phyloP scores from a whole-genome alignment of 2,113 vertebrate genomes.

The Mystacornis crossleyi region DNA sequence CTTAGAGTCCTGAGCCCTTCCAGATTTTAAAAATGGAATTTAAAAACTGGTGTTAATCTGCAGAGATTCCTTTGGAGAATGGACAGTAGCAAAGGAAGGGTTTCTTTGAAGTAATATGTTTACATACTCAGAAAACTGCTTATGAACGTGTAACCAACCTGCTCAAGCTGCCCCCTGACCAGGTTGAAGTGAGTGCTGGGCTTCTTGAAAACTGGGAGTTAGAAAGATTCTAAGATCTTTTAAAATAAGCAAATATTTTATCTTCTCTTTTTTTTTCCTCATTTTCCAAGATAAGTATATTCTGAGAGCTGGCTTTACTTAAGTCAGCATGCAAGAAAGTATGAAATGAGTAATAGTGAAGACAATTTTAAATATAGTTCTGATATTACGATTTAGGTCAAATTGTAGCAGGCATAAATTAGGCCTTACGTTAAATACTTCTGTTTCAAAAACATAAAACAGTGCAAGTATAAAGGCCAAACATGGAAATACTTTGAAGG shows the following conservation, averaged over 20 bases:
- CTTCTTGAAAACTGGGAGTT: background rate
- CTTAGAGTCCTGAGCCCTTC: background rate
- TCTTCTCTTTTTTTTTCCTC: no score
- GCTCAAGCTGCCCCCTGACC: background rate
- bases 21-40: background rate
- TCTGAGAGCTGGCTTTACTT: no score
- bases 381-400: background rate
- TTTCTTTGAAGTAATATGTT: background rate
- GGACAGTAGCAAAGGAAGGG: background rate
- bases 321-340: background rate
- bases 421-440: background rate
- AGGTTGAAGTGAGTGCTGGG: background rate
- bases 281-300: background rate
- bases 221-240: background rate
- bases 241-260: background rate
- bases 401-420: background rate
- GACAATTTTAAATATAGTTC: background rate
- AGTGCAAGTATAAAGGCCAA: background rate
- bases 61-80: background rate
- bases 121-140: background rate
- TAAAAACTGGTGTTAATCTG: background rate
- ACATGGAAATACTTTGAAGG: background rate
- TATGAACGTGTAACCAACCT: background rate
- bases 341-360: background rate
- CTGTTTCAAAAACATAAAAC: background rate